Base-by-base conservation (phyloP, 2,797 vertebrate species). In the Xyrichtys novacula region DNA sequence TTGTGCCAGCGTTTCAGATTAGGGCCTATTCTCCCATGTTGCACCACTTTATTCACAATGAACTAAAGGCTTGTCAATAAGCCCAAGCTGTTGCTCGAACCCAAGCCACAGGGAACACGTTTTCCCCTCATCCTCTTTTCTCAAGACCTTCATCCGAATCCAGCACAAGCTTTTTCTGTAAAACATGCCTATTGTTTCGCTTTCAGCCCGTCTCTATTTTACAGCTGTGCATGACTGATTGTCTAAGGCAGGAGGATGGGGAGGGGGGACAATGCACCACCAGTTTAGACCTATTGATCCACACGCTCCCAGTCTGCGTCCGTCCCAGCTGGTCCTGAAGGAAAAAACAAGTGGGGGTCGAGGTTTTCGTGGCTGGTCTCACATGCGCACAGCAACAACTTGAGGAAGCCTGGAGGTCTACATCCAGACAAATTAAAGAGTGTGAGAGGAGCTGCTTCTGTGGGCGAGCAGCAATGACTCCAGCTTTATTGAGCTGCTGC, bases 181-280 rank as follows among this genome's bases (percentile, higher is more conserved):
- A 76, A 16, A 47, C 15, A 81, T 17, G 0, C 1, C 80, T 52
- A 85, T 92, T 92, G 89, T 91, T 88, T 82, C 2, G 47, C 65
- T 67, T 62, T 69, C 68, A 68, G 80, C 20, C 68, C 2, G 70
- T 82, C 76, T 86, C 67, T 80, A 80, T 83, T 71, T 87, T 89
- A 89, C 90, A 93, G 90, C 92, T 93, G 91, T 90, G 91, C 92
- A 88, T 93, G 92, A 93, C 92, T 89, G 92, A 93, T 92, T 87
- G 85, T 85, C 52, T 84, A 66, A 84, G 85, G 89, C 86, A 61
- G 66, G 78, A 84, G 84, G 85, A 88, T 59, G 73, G 36, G 69
- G 48, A n/a, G n/a, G 46, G 34, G 20, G 47, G 81, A 89, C 89
- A 91, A 92, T 91, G 86, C 81, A 31, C 64, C 80, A 79, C 76